phyloP scores from a whole-genome alignment of 2,797 vertebrate species.

The Falco berigora region DNA sequence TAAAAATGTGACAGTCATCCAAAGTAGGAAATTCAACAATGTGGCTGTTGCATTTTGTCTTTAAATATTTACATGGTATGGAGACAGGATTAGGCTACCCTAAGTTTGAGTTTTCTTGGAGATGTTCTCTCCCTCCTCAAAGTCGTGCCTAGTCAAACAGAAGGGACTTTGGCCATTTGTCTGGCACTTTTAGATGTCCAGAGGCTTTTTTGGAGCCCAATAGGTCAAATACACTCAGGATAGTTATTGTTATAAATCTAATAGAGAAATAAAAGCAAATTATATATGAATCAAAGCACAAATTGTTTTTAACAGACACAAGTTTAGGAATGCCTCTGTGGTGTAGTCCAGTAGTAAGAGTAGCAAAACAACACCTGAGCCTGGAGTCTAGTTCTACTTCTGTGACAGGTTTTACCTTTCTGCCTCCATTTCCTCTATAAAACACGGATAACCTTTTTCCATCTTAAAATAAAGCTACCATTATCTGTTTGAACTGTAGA shows the following conservation, averaged over 20 bases:
- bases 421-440: not conserved
- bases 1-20: slow-evolving; percentile 51
- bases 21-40: slow-evolving; percentile 23
- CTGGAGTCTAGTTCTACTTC: not conserved
- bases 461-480: not conserved
- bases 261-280: not conserved
- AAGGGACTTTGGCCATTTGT: not conserved
- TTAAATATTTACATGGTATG: slow-evolving; percentile 43
- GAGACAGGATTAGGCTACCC: not conserved
- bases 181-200: not conserved
- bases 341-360: not conserved
- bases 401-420: not conserved
- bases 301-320: not conserved
- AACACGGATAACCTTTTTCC: not conserved
- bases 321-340: not conserved
- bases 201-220: not conserved
- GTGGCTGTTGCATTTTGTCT: slow-evolving; percentile 1
- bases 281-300: not conserved
- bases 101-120: not conserved
- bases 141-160: not conserved
- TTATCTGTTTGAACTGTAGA: slow-evolving; percentile 15
- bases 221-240: not conserved
- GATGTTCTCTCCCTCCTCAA: not conserved
- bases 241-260: not conserved
- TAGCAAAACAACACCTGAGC: not conserved